Percentiles rank a stretch among this genome's conserved stretches.
Evolutionary conservation across 1,140 invertebrate genomes (phyloP).

Genomic region (Dolichoris vasculosae): DNA sequence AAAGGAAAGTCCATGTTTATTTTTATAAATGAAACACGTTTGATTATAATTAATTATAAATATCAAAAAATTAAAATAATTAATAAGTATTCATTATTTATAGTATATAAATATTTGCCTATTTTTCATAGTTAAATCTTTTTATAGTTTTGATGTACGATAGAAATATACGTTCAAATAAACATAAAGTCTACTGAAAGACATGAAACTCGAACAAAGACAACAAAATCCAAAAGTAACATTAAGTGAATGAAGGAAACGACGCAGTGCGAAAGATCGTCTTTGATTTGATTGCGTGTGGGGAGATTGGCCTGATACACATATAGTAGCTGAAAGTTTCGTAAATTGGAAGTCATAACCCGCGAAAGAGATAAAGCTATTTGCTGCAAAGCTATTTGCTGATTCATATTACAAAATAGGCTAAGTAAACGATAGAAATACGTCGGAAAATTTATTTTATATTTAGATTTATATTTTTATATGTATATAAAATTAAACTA

Average conservation of each 20-base stretch:
- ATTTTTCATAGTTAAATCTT: background rate
- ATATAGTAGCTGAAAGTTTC: slow-evolving; percentile 35
- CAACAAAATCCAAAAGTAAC: slow-evolving; percentile 20
- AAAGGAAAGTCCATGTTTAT: background rate
- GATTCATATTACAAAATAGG: slow-evolving; percentile 48
- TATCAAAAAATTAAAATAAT: background rate
- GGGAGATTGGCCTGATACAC: slow-evolving; percentile 42
- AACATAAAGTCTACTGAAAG: background rate
- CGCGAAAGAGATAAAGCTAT: slow-evolving; percentile 41
- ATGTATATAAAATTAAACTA: background rate
- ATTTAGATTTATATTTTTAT: background rate
- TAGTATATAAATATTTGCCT: background rate
- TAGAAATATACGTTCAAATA: background rate
- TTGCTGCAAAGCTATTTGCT: slow-evolving; percentile 22
- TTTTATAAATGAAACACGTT: no score
- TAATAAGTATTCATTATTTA: background rate
- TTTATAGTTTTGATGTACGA: background rate
- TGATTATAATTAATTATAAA: background rate
- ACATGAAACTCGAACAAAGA: slow-evolving; percentile 21
- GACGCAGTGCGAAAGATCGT: slow-evolving; percentile 45
- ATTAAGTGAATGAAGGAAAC: slow-evolving; percentile 27
- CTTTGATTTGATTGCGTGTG: slow-evolving; percentile 50
- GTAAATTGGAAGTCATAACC: slow-evolving; percentile 48
- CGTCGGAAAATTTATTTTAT: slow-evolving; percentile 6
- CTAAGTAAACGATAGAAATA: background rate